A percentile compares a stretch with the other conserved stretches of the same genome.
Evolutionary conservation across 2,113 vertebrate species (phyloP).

Genomic region (Alosa alosa): DNA sequence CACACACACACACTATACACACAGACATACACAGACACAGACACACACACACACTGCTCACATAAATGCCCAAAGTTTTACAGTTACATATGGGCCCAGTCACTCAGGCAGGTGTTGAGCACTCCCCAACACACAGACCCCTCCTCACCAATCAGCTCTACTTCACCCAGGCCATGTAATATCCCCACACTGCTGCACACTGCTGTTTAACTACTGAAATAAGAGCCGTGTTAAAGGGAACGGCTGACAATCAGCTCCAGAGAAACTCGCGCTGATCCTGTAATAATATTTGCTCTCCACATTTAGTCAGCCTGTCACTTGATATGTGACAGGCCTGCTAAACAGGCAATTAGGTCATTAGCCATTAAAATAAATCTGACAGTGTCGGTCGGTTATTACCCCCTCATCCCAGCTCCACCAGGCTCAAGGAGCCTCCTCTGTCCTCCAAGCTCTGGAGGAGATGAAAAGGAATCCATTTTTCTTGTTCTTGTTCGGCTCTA

Average conservation of each 20-base stretch:
- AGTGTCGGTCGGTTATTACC: constrained; percentile 8
- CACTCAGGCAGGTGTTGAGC: neutral
- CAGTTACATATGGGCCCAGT: neutral
- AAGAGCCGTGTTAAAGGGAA: neutral
- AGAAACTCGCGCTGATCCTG: constrained; percentile 29
- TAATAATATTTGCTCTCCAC: constrained; percentile 47
- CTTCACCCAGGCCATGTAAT: too few relatives aligned
- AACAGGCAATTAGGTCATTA: constrained; percentile 48
- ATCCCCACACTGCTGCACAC: neutral
- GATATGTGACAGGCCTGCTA: constrained; percentile 40
- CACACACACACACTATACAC: constrained; percentile 1
- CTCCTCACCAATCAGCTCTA: neutral
- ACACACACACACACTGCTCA: neutral
- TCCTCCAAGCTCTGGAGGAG: neutral
- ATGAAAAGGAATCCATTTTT: neutral
- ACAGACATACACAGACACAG: neutral
- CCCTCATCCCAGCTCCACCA: neutral
- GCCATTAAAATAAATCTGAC: constrained; percentile 47
- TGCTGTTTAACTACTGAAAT: neutral
- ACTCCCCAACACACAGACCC: neutral
- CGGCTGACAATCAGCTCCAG: neutral
- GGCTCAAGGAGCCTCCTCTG: neutral
- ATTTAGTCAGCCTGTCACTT: constrained; percentile 34
- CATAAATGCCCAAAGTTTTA: too few relatives aligned
- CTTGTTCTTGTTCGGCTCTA: neutral